Evolutionary conservation across 2,888 invertebrate species (phyloP).

Genomic region (Trichacis sp.): DNA sequence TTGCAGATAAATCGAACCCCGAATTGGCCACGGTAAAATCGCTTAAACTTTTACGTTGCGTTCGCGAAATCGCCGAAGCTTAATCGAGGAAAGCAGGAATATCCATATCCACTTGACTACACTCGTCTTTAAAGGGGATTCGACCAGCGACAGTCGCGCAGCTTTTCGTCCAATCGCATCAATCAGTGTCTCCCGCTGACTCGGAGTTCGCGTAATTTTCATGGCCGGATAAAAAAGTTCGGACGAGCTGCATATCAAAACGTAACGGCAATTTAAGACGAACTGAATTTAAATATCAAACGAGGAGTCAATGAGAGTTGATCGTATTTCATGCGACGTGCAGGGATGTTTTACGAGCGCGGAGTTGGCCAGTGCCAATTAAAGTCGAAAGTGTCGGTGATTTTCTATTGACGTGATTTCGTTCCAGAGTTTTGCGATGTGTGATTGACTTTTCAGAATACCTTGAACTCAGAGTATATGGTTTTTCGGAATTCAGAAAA

Average conservation of each 20-base stretch:
- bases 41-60: slow-evolving; percentile 58
- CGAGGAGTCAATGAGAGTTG: slow-evolving; percentile 5
- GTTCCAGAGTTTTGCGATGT: too few species aligned
- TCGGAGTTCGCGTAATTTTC: slow-evolving; percentile 22
- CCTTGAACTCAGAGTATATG: too few species aligned
- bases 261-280: slow-evolving; percentile 7
- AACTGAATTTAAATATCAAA: slow-evolving; percentile 5
- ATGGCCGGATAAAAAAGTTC: slow-evolving; percentile 18
- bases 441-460: too few species aligned
- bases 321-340: slow-evolving; percentile 4
- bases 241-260: slow-evolving; percentile 11
- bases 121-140: slow-evolving; percentile 19
- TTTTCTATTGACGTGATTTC: too few species aligned
- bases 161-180: slow-evolving; percentile 36
- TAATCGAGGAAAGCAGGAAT: slow-evolving; percentile 34
- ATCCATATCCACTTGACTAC: slow-evolving; percentile 26
- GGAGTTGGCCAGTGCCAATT: background rate
- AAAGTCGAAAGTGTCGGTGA: background rate
- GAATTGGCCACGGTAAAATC: slow-evolving; percentile 58
- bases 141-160: slow-evolving; percentile 15
- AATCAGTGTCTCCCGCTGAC: slow-evolving; percentile 36
- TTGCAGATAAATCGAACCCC: slow-evolving; percentile 60
- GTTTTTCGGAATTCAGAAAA: too few species aligned
- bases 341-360: background rate
- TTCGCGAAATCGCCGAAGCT: slow-evolving; percentile 46